Evolutionary conservation across 2,797 vertebrate genomes (phyloP).

Genomic region (Acipenser ruthenus): DNA sequence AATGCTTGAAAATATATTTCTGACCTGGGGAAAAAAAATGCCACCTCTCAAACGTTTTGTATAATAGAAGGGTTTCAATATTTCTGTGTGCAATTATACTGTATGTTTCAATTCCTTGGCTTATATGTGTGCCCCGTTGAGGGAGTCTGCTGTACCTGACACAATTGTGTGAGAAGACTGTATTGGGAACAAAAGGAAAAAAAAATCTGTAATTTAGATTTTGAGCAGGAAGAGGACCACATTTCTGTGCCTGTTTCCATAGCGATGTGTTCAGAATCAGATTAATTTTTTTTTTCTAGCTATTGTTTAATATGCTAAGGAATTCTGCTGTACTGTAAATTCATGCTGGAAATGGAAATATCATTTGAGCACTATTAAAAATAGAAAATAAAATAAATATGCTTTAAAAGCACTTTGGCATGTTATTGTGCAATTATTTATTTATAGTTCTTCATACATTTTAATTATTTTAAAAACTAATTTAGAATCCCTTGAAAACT

Average conservation of each 20-base stretch:
- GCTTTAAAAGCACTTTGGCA: neutral
- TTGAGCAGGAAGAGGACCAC: conserved; percentile 48
- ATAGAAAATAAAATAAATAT: conserved; percentile 13
- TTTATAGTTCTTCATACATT: no score
- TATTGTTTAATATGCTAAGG: conserved; percentile 37
- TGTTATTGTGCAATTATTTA: no score
- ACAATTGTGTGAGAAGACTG: conserved; percentile 11
- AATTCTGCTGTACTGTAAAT: conserved; percentile 35
- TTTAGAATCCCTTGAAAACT: no score
- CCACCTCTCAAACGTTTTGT: conserved; percentile 12
- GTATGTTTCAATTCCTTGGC: conserved; percentile 6
- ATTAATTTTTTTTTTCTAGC: conserved; percentile 10
- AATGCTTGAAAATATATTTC: conserved; percentile 5
- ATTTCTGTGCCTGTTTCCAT: conserved; percentile 52
- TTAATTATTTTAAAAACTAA: no score
- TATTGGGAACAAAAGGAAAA: conserved; percentile 17
- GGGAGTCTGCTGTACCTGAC: conserved; percentile 1
- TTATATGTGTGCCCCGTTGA: conserved; percentile 6
- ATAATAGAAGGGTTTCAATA: conserved; percentile 20
- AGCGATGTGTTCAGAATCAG: conserved; percentile 48
- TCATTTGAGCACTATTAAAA: conserved; percentile 12
- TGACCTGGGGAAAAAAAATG: neutral
- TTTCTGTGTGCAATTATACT: conserved; percentile 13
- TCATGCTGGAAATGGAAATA: conserved; percentile 14
- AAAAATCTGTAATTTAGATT: conserved; percentile 15